A percentile compares a stretch with the other conserved stretches of the same genome.
These are phyloP conservation scores for Malachius bipustulatus DNA, from an alignment of 2,888 invertebrate genomes.

Conservation along the genomic window DNA sequence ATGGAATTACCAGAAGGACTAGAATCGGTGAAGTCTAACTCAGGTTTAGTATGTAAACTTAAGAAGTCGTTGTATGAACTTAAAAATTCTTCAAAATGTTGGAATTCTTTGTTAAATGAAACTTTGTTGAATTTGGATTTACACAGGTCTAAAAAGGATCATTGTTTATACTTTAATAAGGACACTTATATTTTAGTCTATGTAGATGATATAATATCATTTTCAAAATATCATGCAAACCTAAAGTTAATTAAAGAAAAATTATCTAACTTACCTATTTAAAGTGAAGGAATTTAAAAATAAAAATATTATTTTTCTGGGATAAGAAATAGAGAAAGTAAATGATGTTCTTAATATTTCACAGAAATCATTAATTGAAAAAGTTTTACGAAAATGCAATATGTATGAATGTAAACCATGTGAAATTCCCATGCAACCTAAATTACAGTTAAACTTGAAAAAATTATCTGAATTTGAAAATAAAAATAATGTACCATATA, in stretches of 20 bases:
- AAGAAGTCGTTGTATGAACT: conserved; percentile 17
- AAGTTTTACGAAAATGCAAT: conserved; percentile 15
- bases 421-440: conserved; percentile 15
- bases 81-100: conserved; percentile 17
- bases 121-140: conserved; percentile 13
- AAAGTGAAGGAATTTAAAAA: conserved; percentile 16
- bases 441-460: conserved; percentile 12
- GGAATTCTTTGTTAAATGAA: conserved; percentile 15
- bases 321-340: conserved; percentile 12
- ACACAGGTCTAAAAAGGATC: conserved; percentile 16
- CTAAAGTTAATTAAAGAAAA: conserved; percentile 13
- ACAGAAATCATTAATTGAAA: conserved; percentile 16
- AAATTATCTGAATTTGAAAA: not conserved
- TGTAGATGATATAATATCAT: no score
- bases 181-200: conserved; percentile 15
- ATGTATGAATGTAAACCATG: conserved; percentile 14
- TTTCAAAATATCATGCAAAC: conserved; percentile 12
- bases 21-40: conserved; percentile 6
- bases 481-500: no score
- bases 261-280: conserved; percentile 11
- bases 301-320: conserved; percentile 12
- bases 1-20: conserved; percentile 11
- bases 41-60: conserved; percentile 14
- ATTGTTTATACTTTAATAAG: conserved; percentile 19
- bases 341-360: conserved; percentile 12